A percentile compares a stretch with the other conserved stretches of the same genome.
phyloP scores from a whole-genome alignment of 2,797 vertebrate species.

The Macrochelys suwanniensis region DNA sequence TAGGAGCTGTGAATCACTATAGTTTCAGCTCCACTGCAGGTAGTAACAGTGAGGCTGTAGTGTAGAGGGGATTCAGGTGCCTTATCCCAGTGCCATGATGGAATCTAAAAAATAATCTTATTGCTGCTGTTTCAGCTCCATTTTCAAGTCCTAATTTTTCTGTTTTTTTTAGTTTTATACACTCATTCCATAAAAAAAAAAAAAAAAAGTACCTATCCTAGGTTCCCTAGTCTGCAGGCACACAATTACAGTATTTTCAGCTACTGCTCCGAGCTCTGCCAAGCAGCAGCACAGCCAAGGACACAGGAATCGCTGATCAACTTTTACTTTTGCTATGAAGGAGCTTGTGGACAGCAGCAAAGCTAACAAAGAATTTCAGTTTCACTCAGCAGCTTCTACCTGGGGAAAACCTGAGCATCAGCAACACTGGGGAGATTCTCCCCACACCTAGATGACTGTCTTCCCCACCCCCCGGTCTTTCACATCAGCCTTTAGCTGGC shows the following conservation, averaged over 20 bases:
- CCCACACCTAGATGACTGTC: neutral
- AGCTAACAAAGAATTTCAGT: neutral
- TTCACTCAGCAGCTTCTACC: neutral
- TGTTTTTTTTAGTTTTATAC: neutral
- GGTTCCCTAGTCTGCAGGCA: neutral
- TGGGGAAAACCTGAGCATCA: neutral
- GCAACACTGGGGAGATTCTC: neutral
- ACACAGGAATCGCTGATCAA: neutral
- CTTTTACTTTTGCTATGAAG: neutral
- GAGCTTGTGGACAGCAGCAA: neutral
- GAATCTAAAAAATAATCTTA: neutral
- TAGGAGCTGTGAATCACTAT: neutral
- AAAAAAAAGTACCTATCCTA: neutral
- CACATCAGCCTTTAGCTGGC: neutral
- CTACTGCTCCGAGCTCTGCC: neutral
- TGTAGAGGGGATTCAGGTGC: neutral
- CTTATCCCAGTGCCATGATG: neutral
- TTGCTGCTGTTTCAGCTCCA: neutral
- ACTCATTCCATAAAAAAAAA: neutral
- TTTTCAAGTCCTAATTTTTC: neutral
- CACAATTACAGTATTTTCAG: neutral
- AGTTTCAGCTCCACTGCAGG: neutral
- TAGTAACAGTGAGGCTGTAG: accelerated
- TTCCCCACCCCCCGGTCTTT: too few relatives aligned
- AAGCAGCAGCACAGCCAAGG: neutral